These are phyloP conservation scores for Diarsia dahlii DNA, from an alignment of 2,888 invertebrate genomes.

Conservation along the genomic window DNA sequence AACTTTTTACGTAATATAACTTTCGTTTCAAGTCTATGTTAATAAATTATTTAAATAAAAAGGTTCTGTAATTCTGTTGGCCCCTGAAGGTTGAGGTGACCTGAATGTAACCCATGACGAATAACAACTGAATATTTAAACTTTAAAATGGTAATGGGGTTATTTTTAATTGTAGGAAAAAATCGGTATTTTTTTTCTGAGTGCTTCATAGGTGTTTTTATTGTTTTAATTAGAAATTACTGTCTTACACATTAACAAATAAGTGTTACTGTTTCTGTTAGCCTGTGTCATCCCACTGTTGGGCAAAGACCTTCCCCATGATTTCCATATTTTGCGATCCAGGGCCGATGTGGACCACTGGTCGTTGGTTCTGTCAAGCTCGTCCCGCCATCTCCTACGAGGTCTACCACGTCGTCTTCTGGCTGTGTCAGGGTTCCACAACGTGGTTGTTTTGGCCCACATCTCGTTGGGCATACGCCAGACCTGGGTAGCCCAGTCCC, in stretches of 20 bases:
- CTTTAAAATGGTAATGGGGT: background rate
- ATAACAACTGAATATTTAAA: conserved; percentile 19
- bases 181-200: background rate
- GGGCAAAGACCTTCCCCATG: too few relatives aligned
- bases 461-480: too few relatives aligned
- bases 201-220: background rate
- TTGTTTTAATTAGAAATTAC: background rate
- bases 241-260: background rate
- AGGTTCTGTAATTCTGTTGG: conserved; percentile 22
- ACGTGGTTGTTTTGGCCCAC: too few relatives aligned
- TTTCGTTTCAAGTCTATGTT: conserved; percentile 52
- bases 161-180: conserved; percentile 1
- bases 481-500: too few relatives aligned
- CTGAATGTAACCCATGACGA: conserved; percentile 19
- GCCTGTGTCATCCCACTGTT: too few relatives aligned
- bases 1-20: conserved; percentile 60
- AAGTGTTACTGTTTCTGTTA: background rate
- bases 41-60: conserved; percentile 61
- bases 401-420: too few relatives aligned
- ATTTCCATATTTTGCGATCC: too few relatives aligned
- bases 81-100: conserved; percentile 43
- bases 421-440: too few relatives aligned
- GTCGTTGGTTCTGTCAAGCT: too few relatives aligned
- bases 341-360: too few relatives aligned
- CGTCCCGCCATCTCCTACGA: too few relatives aligned